Evolutionary conservation across 2,797 vertebrate species (phyloP).

Genomic region (Buceros bicornis): DNA sequence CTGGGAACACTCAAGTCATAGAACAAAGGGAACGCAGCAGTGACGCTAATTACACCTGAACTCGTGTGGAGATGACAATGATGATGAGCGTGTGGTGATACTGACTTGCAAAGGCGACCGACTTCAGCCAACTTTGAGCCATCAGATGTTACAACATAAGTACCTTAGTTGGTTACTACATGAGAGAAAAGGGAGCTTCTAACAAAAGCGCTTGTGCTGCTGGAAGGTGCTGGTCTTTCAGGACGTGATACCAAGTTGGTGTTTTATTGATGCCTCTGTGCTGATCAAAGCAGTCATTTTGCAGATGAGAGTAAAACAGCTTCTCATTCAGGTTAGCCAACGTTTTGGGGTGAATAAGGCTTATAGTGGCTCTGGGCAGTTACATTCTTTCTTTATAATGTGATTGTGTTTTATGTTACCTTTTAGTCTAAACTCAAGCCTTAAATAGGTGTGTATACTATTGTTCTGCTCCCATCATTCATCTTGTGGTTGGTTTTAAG

Average conservation of each 20-base stretch:
- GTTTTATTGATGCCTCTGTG: neutral
- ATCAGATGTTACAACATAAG: neutral
- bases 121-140: neutral
- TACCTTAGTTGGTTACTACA: neutral
- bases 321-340: neutral
- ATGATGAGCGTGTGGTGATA: accelerated
- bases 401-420: constrained; percentile 1
- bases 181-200: neutral
- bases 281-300: neutral
- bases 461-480: constrained; percentile 39
- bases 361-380: neutral
- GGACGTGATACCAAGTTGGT: accelerated
- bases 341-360: neutral
- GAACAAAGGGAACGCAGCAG: accelerated
- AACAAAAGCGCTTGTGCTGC: neutral
- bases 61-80: neutral
- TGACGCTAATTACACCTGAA: neutral
- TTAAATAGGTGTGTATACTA: constrained; percentile 18
- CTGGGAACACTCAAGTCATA: accelerated
- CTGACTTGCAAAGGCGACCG: neutral
- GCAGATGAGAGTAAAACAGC: neutral
- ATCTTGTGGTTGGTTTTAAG: constrained; percentile 37
- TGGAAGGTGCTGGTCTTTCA: neutral
- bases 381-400: neutral
- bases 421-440: neutral